Base-by-base conservation (phyloP, 2,113 vertebrate species). In the Varanus komodoensis region DNA sequence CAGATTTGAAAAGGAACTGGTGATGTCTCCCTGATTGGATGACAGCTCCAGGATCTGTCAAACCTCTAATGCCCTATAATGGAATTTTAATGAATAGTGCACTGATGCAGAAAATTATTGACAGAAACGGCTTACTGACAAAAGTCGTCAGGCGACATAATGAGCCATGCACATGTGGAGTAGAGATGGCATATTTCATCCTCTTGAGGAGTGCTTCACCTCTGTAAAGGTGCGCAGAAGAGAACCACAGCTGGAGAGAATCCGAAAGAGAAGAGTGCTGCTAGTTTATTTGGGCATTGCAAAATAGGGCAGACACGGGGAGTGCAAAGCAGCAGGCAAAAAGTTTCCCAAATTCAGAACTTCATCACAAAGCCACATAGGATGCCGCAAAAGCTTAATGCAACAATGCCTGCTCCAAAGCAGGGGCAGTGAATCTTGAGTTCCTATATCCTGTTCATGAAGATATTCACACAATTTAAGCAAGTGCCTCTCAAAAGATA, bases 101-200 rank as follows among this genome's bases (percentile, higher is more conserved):
- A 87, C 34, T 69, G n/a, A 83, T 92, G 27, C 5, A 89, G 91
- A 90, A 92, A 34, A 11, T 74, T 90, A 89, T 80, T 93, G 85
- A 85, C 44, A 50, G 85, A 81, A 86, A 91, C 71, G 89, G 71
- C 91, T 91, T 90, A 89, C 64, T 73, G 92, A 91, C 88, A 89
- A 75, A 89, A 89, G 71, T 75, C 34, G 3, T 89, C 88, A 84
- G 25, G 15, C 87, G 44, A 82, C 19, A 81, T 90, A 88, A 38
- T 91, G 50, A 0, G 6, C n/a, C 44, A 8, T 89, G 90, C 85
- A 90, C 84, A 15, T 74, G 82, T 92, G 25, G 52, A 87, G 57
- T 83, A 75, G 32, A 50, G 90, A 74, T 91, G 88, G 2, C 23
- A 89, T 38, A 68, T 91, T 54, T 17, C 32, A 80, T 90, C 44